Evolutionary conservation across 1,140 invertebrate genomes (phyloP).

Genomic region (Drosophila navojoa): DNA sequence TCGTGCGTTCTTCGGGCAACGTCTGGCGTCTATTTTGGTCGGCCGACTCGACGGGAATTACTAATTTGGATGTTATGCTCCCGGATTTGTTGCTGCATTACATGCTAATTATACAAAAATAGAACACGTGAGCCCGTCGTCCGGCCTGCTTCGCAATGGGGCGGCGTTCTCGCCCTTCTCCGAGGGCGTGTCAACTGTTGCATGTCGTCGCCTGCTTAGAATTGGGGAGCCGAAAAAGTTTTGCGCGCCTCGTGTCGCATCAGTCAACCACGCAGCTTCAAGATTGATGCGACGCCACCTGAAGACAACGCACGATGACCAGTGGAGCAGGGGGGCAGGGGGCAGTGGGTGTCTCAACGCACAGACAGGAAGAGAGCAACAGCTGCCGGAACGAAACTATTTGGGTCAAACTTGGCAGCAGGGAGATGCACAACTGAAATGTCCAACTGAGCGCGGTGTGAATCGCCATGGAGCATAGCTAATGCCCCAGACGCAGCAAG

Average conservation of each 20-base stretch:
- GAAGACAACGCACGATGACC: slow-evolving; percentile 11
- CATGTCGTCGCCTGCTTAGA: slow-evolving; percentile 71
- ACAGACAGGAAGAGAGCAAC: slow-evolving; percentile 42
- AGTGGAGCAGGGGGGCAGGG: no score
- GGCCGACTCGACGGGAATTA: slow-evolving; percentile 37
- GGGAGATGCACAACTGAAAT: slow-evolving; percentile 32
- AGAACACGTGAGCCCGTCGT: slow-evolving; percentile 46
- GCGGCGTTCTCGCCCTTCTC: background rate
- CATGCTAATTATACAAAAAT: slow-evolving; percentile 78
- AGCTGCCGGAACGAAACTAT: slow-evolving; percentile 35
- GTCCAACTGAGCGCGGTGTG: slow-evolving; percentile 41
- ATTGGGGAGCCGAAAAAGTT: slow-evolving; percentile 26
- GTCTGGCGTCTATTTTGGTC: slow-evolving; percentile 34
- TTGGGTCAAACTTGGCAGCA: slow-evolving; percentile 43
- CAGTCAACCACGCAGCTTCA: slow-evolving; percentile 49
- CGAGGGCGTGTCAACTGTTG: slow-evolving; percentile 60
- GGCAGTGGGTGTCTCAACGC: background rate
- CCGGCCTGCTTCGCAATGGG: background rate
- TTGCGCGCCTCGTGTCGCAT: slow-evolving; percentile 49
- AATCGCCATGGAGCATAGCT: slow-evolving; percentile 35
- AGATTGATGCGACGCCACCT: slow-evolving; percentile 70
- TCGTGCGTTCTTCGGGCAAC: slow-evolving; percentile 21
- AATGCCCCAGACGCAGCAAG: slow-evolving; percentile 10
- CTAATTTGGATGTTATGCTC: slow-evolving; percentile 59
- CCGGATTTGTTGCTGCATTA: slow-evolving; percentile 58